Evolutionary conservation across 2,797 vertebrate species (phyloP), one percentile per base, ranked within the genome.

Genomic region (Pangasius mekongensis): DNA sequence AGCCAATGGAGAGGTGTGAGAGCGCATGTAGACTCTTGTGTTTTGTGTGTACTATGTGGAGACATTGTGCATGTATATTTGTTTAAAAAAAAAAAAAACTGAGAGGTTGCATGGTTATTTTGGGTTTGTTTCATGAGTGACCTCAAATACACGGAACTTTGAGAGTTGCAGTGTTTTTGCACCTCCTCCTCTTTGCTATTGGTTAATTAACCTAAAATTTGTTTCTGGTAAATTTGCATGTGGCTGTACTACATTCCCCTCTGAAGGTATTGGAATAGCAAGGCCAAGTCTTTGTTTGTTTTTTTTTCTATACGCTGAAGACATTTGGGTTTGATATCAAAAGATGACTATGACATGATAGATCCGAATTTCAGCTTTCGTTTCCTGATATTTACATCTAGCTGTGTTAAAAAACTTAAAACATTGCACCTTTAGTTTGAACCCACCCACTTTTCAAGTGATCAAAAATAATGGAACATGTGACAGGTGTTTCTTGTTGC

Each of bases 31-130:
- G 11, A 47, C 20, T 3, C 30, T 24, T 43, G 36, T 71, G 33
- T 22, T 74, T 76, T 76, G 73, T 49, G 43, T 76, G 11, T 76
- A 49, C 43, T 27, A 7, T 76, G 13, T 76, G 43, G 43, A 49
- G 24, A 76, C 1, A 47, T 47, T 9, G 9, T 47, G 71, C 39
- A 73, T 43, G 69, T 22, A 33, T 6, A 16, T 33, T 67, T 67
- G 30, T 67, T 30, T 67, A 52, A 52, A 52, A 52, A 52, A 33
- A n/a, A 39, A 69, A 18, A 33, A 22, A 39, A 20, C 7, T 6
- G 14, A 71, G 39, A 24, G 20, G 81, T 30, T n/a, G 81, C 69
- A 88, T 88, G 82, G 3, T 69, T 69, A 76, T 85, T 33, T 30
- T 49, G 47, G 39, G 39, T 73, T 64, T 76, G 14, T 49, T 60